Base-by-base conservation (phyloP, 1,140 invertebrate genomes). In the Chymomyza costata region DNA sequence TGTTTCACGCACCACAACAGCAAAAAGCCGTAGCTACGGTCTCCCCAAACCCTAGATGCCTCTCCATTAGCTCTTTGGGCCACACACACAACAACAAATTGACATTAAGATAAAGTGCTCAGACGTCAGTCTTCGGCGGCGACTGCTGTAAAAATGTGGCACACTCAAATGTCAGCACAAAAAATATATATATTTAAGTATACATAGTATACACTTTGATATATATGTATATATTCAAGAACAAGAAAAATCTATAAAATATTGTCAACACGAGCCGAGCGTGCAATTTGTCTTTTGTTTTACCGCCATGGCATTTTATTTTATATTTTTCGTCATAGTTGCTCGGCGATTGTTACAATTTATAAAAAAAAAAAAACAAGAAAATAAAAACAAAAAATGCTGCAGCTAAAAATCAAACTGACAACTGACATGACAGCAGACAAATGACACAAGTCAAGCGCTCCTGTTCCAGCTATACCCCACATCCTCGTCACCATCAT, bases 391-490 rank as follows among this genome's bases (percentile, higher is more conserved):
- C 67, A 49, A 80, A 78, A 70, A n/a, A n/a, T 34, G 31, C n/a
- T 34, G n/a, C n/a, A 6, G 31, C n/a, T 34, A 11, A 34, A 34
- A 80, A 80, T 80, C 73, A 80, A 80, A 80, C 56, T 80, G 73
- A 80, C 73, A 80, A 73, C 73, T 68, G 74, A 80, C 73, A 80
- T 73, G 73, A 80, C 74, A 73, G 73, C 74, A 73, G 74, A 80
- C 74, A 80, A 80, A 80, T 80, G 73, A 80, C 73, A 80, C 71
- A 80, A 46, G 73, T 81, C 73, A n/a, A 6, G n/a, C 3, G 7
- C 5, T 10, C 25, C 5, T 28, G 25, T 10, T 28, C 25, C 5
- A 28, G 5, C 25, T 10, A 10, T 28, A 6, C 5, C 5, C 25
- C 25, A 5, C n/a, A n/a, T n/a, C n/a, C n/a, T n/a, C n/a, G n/a